Evolutionary conservation across 1,140 invertebrate genomes (phyloP), one percentile per base, ranked within the genome.

Genomic region (Lepidostoma basale): DNA sequence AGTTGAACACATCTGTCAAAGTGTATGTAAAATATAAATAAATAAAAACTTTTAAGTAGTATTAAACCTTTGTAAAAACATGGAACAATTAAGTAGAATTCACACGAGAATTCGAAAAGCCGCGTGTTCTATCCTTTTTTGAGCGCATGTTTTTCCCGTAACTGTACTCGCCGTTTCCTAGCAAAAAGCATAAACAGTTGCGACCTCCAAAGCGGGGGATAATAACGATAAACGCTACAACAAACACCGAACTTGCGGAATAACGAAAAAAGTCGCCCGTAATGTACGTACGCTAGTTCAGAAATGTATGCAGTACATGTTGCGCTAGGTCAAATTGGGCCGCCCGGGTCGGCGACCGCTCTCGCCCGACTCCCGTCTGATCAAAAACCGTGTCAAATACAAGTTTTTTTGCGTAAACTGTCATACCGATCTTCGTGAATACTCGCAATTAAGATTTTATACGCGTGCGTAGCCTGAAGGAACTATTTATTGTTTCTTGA

Each of bases 161-260:
- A 60, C 56, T 25, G 56, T 60, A 40, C 56, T 28, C 26, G 33
- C 12, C 9, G 0, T 56, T 56, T 36, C 36, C 1, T 14, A 28
- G 28, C 52, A 56, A 56, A 58, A 59, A 59, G 20, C n/a, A 58
- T 22, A 39, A 58, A 58, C 54, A 58, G 54, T 58, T 58, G 54
- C 23, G 16, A 40, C 30, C 56, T 28, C 9, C 20, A 20, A 25
- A 22, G 20, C 20, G 16, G 42, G 4, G 20, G 36, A 1, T 20
- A 59, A 59, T 59, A 16, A 16, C 42, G 16, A 23, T 59, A 59
- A 59, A 59, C 22, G 56, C 14, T 59, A 22, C 10, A 40, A 42
- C 22, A 59, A 59, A 59, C 36, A 56, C n/a, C 52, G 33, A 56
- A 42, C 33, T 59, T 9, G 9, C 14, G 33, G 26, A 23, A 59